These are phyloP conservation scores for Asarcornis scutulata DNA, from an alignment of 2,113 vertebrate species.

Conservation along the genomic window DNA sequence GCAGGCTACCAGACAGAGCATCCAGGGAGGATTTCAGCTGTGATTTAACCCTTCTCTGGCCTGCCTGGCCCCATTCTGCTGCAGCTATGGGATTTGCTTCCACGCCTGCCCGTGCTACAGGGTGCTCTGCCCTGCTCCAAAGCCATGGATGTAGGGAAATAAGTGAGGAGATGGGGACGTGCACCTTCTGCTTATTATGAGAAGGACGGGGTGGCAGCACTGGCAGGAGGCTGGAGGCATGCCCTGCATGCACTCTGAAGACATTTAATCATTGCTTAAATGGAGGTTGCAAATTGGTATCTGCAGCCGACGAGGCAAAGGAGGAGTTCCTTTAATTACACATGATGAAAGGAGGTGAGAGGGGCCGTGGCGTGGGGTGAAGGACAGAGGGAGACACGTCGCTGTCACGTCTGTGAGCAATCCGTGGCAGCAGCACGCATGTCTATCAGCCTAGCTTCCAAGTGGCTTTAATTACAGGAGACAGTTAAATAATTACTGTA, in stretches of 20 bases:
- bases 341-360: conserved; percentile 1
- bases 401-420: not conserved
- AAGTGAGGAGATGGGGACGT: not conserved
- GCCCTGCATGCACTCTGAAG: not conserved
- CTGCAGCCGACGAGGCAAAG: not conserved
- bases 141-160: rapidly evolving
- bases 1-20: not conserved
- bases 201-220: not conserved
- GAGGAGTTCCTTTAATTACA: not conserved
- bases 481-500: not conserved
- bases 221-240: not conserved
- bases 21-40: not conserved
- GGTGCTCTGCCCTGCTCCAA: not conserved
- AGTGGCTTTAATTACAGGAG: not conserved
- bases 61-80: rapidly evolving
- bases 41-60: not conserved
- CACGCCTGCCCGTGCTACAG: not conserved
- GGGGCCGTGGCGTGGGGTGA: not conserved
- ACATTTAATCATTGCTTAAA: rapidly evolving
- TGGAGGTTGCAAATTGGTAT: not conserved
- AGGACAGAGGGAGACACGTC: not conserved
- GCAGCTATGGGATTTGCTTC: rapidly evolving
- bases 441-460: not conserved
- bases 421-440: not conserved
- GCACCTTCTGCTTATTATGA: not conserved